Base-by-base conservation (phyloP, 2,113 vertebrate genomes). In the Reinhardtius hippoglossoides region DNA sequence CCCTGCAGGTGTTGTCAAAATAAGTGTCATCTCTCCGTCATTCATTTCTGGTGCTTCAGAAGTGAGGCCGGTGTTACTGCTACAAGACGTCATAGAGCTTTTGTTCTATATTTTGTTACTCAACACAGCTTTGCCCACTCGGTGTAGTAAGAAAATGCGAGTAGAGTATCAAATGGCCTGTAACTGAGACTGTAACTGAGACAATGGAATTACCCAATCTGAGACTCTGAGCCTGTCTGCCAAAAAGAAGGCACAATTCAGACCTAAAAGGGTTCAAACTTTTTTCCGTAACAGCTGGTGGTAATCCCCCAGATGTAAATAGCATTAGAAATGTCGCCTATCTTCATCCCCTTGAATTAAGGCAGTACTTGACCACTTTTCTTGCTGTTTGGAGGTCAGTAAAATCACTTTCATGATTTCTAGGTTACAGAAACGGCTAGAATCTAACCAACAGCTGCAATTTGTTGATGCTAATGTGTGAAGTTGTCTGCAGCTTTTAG, bases 171-270 rank as follows among this genome's bases (percentile, higher is more conserved):
- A 27, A 31, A 31, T 63, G 9, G 5, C 23, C 40, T 76, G 76
- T 44, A 20, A 57, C 37, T 7, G 42, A 75, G 46, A 64, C 37
- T 35, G 76, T 44, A 20, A 57, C 27, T 7, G 42, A 72, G 37
- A 67, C 37, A 35, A 57, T 63, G 67, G 62, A 82, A 68, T 74
- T 63, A 66, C 3, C 23, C 21, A 3, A 54, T 14, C 23, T 46
- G 14, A 58, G 54, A 26, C 52, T 63, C 35, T 14, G 48, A 83
- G 54, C 26, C 37, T 18, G n/a, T 31, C 23, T 70, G 71, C 71
- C 66, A 70, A 67, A 74, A 73, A 59, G 74, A 82, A 84, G 71
- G 80, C 68, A n/a, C 74, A 80, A 75, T 75, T 85, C 65, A 72
- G 81, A 60, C 13, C 46, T 65, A 55, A 78, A 76, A 72, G 72